Conservation (phyloP, 2,888 invertebrate genomes). For the Agonopterix arenella region DNA sequence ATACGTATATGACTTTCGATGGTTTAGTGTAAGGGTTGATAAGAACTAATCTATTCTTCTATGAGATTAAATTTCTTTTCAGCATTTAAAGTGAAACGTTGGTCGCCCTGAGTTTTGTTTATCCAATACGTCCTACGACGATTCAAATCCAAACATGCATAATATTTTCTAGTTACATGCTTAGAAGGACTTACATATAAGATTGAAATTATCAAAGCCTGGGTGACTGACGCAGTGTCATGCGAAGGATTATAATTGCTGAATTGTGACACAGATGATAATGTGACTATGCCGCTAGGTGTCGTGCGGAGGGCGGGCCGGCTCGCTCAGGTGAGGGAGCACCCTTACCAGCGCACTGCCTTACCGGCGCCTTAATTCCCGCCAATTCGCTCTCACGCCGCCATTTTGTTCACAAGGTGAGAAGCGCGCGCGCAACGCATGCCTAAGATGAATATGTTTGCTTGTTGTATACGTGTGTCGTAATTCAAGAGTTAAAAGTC, state of each 20-base stretch:
- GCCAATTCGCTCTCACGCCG: constrained; percentile 69
- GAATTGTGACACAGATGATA: constrained; percentile 53
- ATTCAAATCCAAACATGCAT: background rate
- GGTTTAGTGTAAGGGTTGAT: constrained; percentile 28
- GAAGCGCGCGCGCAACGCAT: constrained; percentile 63
- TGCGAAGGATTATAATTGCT: constrained; percentile 34
- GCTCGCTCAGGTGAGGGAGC: constrained; percentile 94
- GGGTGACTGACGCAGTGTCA: constrained; percentile 21
- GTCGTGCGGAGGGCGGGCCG: constrained; percentile 92
- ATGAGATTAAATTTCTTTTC: constrained; percentile 58
- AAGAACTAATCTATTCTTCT: constrained; percentile 24
- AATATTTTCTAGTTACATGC: background rate
- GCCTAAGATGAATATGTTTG: constrained; percentile 51
- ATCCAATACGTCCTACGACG: background rate
- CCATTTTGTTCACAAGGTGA: constrained; percentile 76
- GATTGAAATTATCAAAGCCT: constrained; percentile 1
- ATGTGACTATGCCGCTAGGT: constrained; percentile 79
- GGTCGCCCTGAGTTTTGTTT: constrained; percentile 5
- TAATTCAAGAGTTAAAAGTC: background rate
- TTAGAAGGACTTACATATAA: background rate
- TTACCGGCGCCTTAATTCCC: constrained; percentile 84
- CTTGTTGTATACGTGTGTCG: constrained; percentile 16
- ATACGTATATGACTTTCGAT: constrained; percentile 37
- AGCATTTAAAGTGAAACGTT: constrained; percentile 46
- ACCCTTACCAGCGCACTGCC: constrained; percentile 96